These are phyloP conservation scores for Sceliomorpha sp. DNA, from an alignment of 2,888 invertebrate genomes.

Conservation along the genomic window DNA sequence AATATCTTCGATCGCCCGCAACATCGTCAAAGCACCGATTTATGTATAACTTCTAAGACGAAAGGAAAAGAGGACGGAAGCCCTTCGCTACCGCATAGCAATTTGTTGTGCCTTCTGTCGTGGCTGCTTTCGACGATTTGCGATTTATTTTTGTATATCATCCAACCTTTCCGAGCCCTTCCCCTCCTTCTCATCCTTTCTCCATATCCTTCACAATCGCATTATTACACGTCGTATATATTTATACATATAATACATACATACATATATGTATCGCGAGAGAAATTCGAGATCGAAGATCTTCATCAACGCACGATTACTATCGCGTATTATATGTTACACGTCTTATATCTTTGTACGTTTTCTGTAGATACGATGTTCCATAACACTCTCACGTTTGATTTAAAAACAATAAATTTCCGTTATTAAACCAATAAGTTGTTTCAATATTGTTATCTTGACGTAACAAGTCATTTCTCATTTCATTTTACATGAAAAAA, in stretches of 20 bases:
- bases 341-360: conserved; percentile 77
- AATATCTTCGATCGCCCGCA: conserved; percentile 54
- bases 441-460: neutral
- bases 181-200: conserved; percentile 9
- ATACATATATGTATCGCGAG: conserved; percentile 55
- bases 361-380: conserved; percentile 78
- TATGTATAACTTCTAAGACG: conserved; percentile 34
- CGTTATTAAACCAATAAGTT: conserved; percentile 67
- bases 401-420: conserved; percentile 76
- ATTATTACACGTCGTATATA: conserved; percentile 45
- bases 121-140: conserved; percentile 74
- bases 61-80: conserved; percentile 53
- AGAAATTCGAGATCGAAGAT: conserved; percentile 48
- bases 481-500: too few species aligned
- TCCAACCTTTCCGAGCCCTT: conserved; percentile 10
- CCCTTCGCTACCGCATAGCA: conserved; percentile 70
- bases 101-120: conserved; percentile 77
- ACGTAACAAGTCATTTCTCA: neutral
- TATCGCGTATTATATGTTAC: conserved; percentile 58
- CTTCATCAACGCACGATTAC: conserved; percentile 61
- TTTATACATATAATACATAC: conserved; percentile 57
- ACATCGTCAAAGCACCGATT: conserved; percentile 44
- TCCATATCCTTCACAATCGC: conserved; percentile 19
- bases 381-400: conserved; percentile 72
- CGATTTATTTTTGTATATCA: conserved; percentile 69